A percentile compares a stretch with the other conserved stretches of the same genome.
These are phyloP conservation scores for Brachyopa scutellaris DNA, from an alignment of 2,888 invertebrate species.

Conservation along the genomic window DNA sequence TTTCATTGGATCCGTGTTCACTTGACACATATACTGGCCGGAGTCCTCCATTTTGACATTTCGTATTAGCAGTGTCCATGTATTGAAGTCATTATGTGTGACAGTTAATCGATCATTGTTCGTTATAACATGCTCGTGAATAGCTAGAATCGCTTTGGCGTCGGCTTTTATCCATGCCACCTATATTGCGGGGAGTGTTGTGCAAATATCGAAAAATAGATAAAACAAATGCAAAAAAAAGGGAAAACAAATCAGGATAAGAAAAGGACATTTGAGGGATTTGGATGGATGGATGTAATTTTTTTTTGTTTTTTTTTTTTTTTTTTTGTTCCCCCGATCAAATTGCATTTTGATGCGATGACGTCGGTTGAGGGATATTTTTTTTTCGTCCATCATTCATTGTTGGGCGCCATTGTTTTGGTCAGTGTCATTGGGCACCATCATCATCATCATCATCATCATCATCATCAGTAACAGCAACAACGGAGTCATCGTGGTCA, in stretches of 20 bases:
- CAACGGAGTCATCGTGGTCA: constrained; percentile 62
- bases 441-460: constrained; percentile 69
- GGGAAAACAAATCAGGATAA: background rate
- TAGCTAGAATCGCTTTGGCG: constrained; percentile 95
- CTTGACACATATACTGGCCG: constrained; percentile 97
- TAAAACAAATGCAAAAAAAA: constrained; percentile 29
- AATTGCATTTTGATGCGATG: constrained; percentile 76
- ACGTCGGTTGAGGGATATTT: constrained; percentile 54
- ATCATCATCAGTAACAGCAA: constrained; percentile 30
- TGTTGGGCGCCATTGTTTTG: constrained; percentile 64
- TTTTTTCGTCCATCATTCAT: constrained; percentile 47
- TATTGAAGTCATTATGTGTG: constrained; percentile 95
- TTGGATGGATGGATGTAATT: background rate
- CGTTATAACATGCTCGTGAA: constrained; percentile 96
- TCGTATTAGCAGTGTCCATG: constrained; percentile 95
- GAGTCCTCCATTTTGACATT: constrained; percentile 93
- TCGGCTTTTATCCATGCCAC: constrained; percentile 98
- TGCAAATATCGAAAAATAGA: constrained; percentile 48
- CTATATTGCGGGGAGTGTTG: constrained; percentile 81
- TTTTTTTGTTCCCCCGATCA: constrained; percentile 62
- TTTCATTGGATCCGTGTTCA: constrained; percentile 97
- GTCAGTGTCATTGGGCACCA: constrained; percentile 22
- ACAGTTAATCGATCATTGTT: constrained; percentile 94
- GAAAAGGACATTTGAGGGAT: constrained; percentile 28
- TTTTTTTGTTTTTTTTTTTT: constrained; percentile 36